Evolutionary conservation across 2,888 invertebrate species (phyloP), one percentile per base, ranked within the genome.

Genomic region (Ennomos fuscantarius): DNA sequence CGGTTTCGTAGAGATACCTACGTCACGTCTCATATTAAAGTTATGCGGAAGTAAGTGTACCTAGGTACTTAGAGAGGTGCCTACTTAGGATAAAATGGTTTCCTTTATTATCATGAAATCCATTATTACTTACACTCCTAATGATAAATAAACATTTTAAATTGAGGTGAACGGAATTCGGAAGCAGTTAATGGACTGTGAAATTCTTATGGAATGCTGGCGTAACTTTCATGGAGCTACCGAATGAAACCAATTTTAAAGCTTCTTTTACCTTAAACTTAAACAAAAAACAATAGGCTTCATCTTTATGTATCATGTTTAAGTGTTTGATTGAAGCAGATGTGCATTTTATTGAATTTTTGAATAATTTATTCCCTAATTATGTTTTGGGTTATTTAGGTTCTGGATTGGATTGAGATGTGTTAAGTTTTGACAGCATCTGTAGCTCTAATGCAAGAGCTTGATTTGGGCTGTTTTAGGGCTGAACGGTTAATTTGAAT

Each of bases 401-500:
- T 24, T 47, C 42, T 9, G 41, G 9, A 1, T 9, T 1, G 41
- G 41, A 32, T 42, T 47, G 47, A 43, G 41, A 46, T 11, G 41
- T 53, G 47, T 41, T 36, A 24, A 42, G 34, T 46, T 47, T 54
- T 51, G 41, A 53, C 12, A 36, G 48, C 8, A 47, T 35, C 33
- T 42, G 44, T 39, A 39, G 66, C 67, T 58, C 11, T 47, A 42
- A 65, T 63, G 56, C 35, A 45, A 41, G 46, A 43, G 44, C 46
- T 49, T 44, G 44, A 42, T 48, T 49, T 44, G 44, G 12, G 41
- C 37, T 52, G 42, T 53, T 55, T 35, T 58, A 60, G 47, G 65
- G 69, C 69, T 69, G 63, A 54, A 59, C 51, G 55, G 64, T 49
- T 65, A 52, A 60, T 61, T 63, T 65, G 65, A 72, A 72, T 69